These are phyloP conservation scores for Rhabditophanes sp. DNA, from an alignment of 2,888 invertebrate genomes.

Conservation along the genomic window DNA sequence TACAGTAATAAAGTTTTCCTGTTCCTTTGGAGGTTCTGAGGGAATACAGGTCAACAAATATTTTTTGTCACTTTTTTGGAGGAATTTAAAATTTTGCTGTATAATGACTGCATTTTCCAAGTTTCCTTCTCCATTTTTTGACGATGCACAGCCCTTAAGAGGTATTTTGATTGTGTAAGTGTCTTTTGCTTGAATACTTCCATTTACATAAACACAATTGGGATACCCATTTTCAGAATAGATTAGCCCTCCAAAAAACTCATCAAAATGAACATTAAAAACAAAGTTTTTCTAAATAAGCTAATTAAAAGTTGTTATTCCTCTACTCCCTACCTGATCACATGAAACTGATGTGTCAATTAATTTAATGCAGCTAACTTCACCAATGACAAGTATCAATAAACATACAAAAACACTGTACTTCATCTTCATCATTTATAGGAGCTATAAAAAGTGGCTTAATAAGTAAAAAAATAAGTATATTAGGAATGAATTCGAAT, in stretches of 20 bases:
- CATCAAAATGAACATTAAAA: constrained; percentile 32
- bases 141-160: constrained; percentile 34
- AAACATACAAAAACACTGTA: no score
- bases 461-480: no score
- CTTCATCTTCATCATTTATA: no score
- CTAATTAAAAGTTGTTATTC: neutral
- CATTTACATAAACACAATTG: constrained; percentile 42
- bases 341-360: constrained; percentile 19
- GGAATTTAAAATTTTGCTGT: constrained; percentile 17
- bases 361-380: no score
- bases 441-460: no score
- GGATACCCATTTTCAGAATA: constrained; percentile 37
- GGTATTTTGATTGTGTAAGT: constrained; percentile 39
- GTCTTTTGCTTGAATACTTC: constrained; percentile 28
- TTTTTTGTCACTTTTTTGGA: constrained; percentile 26
- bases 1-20: constrained; percentile 27
- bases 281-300: constrained; percentile 36
- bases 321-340: constrained; percentile 17
- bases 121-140: constrained; percentile 32
- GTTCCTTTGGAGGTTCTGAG: constrained; percentile 15
- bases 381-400: no score
- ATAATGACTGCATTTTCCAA: constrained; percentile 40
- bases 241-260: constrained; percentile 29
- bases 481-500: no score
- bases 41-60: constrained; percentile 35